Evolutionary conservation across 1,140 invertebrate genomes (phyloP), one percentile per base, ranked within the genome.

Genomic region (Nomia melanderi): DNA sequence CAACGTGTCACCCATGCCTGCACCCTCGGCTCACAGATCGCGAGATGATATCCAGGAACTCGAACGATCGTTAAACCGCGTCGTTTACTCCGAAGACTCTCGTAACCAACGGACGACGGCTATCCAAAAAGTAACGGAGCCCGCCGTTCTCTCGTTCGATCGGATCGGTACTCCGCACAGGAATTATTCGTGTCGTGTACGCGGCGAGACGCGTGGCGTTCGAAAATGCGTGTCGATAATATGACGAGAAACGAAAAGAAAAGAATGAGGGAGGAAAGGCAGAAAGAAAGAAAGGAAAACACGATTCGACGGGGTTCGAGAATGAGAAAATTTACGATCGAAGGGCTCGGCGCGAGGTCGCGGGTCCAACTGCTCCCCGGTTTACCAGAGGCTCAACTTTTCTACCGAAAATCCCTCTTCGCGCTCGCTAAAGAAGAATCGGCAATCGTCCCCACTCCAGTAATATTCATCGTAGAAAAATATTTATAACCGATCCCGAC

Each of bases 401-500:
- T 91, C 90, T 90, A 91, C 87, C 87, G 86, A 84, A 84, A 81
- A 79, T 86, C 81, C 84, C 77, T 65, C 84, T 79, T 69, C 75
- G 60, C 57, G 33, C 20, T 60, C 54, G 14, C 57, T 56, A 36
- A n/a, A 14, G 29, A 27, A 60, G 65, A 76, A 76, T 76, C 65
- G 17, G 54, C 65, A 23, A 53, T 50, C 83, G 47, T 82, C 81
- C 84, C 87, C 79, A 81, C 83, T 78, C 79, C 81, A 80, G 79
- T 60, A 33, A 31, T 62, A 66, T 59, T 75, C 66, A 75, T 78
- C 77, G 79, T 76, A 88, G 87, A 90, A 89, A 91, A 91, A 92
- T 91, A 92, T 91, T 92, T 91, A 91, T 91, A 92, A 91, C 90
- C 88, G 87, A 89, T 90, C 88, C 86, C 62, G 50, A 64, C 41